Conservation (phyloP, 2,797 vertebrate species). For the Streptopelia turtur region DNA sequence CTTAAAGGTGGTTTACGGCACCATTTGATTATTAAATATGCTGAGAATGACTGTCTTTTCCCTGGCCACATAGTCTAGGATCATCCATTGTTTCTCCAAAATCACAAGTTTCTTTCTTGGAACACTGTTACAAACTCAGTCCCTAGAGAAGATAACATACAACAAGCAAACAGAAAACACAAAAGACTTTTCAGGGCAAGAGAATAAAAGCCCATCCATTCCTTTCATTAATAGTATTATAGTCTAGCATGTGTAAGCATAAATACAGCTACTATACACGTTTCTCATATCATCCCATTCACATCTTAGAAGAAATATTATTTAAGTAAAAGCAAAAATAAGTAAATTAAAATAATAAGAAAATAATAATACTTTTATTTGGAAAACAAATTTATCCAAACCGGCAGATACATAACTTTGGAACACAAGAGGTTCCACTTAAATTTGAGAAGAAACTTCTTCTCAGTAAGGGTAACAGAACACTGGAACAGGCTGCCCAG, state of each 20-base stretch:
- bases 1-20: neutral
- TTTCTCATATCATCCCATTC: neutral
- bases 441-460: no score
- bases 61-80: fast-evolving
- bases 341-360: neutral
- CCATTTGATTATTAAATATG: neutral
- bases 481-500: no score
- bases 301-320: neutral
- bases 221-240: neutral
- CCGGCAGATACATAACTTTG: neutral
- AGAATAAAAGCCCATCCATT: neutral
- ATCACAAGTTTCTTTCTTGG: neutral
- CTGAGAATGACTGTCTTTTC: neutral
- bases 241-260: neutral
- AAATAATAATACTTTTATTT: neutral
- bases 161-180: neutral
- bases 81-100: neutral
- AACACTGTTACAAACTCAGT: neutral
- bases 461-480: no score
- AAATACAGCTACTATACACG: neutral
- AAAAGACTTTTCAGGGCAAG: neutral
- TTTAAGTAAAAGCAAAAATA: neutral
- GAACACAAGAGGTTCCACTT: no score
- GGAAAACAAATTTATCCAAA: neutral
- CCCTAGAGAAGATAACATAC: neutral